Evolutionary conservation across 53 echinoderm and acorn worm species (phyloP).

Genomic region (Antedon mediterranea): DNA sequence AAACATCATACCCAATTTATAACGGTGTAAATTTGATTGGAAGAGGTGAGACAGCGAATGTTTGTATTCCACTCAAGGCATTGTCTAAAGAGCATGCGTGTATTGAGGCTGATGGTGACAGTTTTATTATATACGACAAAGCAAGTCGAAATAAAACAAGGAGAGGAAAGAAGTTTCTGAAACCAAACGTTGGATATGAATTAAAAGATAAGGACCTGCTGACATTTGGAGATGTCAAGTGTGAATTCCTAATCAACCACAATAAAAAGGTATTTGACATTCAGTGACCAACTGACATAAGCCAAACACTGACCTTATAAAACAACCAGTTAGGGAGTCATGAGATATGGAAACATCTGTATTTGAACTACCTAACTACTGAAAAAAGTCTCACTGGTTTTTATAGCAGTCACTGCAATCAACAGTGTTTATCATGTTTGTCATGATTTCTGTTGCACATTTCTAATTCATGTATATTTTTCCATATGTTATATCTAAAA

Average conservation of each 20-base stretch:
- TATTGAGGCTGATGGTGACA: conserved; percentile 67
- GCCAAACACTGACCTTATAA: too few species aligned
- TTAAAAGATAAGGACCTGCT: conserved; percentile 43
- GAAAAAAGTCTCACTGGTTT: too few species aligned
- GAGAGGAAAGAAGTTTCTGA: conserved; percentile 81
- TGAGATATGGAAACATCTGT: too few species aligned
- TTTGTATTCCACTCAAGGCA: conserved; percentile 69
- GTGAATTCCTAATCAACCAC: conserved; percentile 53
- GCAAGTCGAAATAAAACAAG: conserved; percentile 78
- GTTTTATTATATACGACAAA: conserved; percentile 75
- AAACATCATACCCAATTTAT: conserved; percentile 29
- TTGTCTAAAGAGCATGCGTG: conserved; percentile 92
- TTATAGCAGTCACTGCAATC: too few species aligned
- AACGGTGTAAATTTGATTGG: conserved; percentile 77
- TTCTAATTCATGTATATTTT: too few species aligned
- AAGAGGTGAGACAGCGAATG: conserved; percentile 51
- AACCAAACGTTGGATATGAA: conserved; percentile 80
- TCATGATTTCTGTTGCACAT: too few species aligned
- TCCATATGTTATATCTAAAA: too few species aligned
- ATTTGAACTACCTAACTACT: too few species aligned
- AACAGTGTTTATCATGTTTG: too few species aligned
- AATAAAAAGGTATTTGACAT: too few species aligned
- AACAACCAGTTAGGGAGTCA: too few species aligned
- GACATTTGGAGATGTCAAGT: conserved; percentile 67
- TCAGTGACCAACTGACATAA: too few species aligned